Conservation (phyloP, 1,140 invertebrate genomes). For the Megalonaias nervosa region DNA sequence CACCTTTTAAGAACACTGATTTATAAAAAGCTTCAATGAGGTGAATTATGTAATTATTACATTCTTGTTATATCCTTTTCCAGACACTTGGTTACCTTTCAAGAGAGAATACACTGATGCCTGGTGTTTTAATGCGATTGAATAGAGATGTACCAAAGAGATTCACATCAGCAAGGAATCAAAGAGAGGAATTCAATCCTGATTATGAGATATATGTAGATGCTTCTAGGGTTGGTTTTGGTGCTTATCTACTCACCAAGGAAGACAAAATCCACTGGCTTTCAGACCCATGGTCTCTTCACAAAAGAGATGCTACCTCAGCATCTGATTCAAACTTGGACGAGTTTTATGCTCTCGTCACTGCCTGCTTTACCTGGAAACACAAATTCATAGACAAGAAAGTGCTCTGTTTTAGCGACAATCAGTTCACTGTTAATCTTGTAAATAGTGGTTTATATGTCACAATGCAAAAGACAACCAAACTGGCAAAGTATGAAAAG, state of each 20-base stretch:
- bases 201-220: conserved; percentile 49
- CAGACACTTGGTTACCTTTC: conserved; percentile 34
- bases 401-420: conserved; percentile 48
- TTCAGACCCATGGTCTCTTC: conserved; percentile 32
- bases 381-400: conserved; percentile 49
- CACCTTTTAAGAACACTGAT: too few species aligned
- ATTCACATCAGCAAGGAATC: conserved; percentile 9
- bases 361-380: conserved; percentile 54
- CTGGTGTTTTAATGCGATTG: neutral
- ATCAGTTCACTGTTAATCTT: conserved; percentile 25
- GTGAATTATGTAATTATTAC: neutral
- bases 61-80: neutral
- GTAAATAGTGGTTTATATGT: conserved; percentile 37
- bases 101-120: conserved; percentile 17
- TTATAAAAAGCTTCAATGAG: neutral
- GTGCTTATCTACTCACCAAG: conserved; percentile 45
- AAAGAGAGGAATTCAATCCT: conserved; percentile 11
- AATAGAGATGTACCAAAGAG: neutral
- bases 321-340: conserved; percentile 15
- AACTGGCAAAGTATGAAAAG: conserved; percentile 7
- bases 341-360: conserved; percentile 48
- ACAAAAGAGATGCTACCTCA: neutral
- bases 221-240: conserved; percentile 49
- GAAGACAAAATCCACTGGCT: conserved; percentile 37
- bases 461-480: neutral